A percentile compares a stretch with the other conserved stretches of the same genome.
These are phyloP conservation scores for Papilio dardanus DNA, from an alignment of 1,140 invertebrate species.

Conservation along the genomic window DNA sequence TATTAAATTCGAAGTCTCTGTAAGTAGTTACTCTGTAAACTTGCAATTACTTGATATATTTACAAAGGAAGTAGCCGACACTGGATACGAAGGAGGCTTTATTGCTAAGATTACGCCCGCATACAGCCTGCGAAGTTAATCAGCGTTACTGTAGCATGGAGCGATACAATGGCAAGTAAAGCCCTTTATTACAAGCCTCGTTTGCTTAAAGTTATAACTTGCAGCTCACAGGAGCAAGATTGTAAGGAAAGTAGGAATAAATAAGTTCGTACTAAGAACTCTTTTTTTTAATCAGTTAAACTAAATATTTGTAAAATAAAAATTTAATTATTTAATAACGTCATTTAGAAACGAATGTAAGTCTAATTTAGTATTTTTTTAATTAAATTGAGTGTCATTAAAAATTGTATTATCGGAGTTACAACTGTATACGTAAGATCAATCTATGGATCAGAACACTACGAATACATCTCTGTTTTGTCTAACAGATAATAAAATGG, in stretches of 20 bases:
- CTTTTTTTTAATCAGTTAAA: not conserved
- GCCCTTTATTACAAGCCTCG: conserved; percentile 16
- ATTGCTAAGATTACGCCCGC: conserved; percentile 12
- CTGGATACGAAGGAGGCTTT: conserved; percentile 16
- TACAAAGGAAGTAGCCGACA: conserved; percentile 27
- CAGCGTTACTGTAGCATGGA: not conserved
- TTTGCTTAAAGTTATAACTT: conserved; percentile 8
- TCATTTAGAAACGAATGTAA: no score
- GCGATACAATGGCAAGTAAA: not conserved
- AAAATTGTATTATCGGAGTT: no score
- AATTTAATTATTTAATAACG: no score
- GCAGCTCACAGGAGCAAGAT: not conserved
- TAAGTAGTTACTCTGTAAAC: not conserved
- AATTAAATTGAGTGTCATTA: no score
- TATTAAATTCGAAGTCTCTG: not conserved
- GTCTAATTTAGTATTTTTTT: no score
- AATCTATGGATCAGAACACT: no score
- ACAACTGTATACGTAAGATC: no score
- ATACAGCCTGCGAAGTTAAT: conserved; percentile 27
- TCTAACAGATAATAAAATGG: no score
- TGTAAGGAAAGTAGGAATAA: conserved; percentile 31
- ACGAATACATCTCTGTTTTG: no score
- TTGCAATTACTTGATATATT: conserved; percentile 25
- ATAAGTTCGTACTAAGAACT: no score
- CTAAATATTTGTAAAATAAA: not conserved